Base-by-base conservation (phyloP, 2,888 invertebrate species). In the Diarsia dahlii region DNA sequence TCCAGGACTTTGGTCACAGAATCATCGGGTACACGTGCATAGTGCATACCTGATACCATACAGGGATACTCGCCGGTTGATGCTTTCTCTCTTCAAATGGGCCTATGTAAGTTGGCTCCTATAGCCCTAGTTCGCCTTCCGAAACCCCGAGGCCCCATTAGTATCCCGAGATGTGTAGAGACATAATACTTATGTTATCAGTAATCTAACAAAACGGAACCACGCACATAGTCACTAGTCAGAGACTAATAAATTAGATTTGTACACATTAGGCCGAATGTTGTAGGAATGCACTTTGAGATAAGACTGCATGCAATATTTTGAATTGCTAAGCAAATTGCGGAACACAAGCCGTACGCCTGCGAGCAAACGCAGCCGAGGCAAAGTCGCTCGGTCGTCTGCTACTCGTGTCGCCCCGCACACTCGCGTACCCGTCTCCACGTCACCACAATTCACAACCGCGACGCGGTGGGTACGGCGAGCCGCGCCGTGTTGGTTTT, bases 251-350 rank as follows among this genome's bases (percentile, higher is more conserved):
- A 76, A 62, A 52, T 76, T 46, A 45, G 28, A 52, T 45, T 18
- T 39, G 58, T 74, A 20, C 15, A 13, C 28, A 58, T 48, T 28
- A 20, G 1, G 23, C 20, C 74, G 20, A 73, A 20, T 74, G 28
- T 50, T 52, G 18, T 23, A 78, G 28, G 50, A 78, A 76, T 45
- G 39, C 74, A 64, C 54, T 28, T 46, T 48, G 50, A 50, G 75
- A 60, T 74, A 74, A n/a, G 34, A 76, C 56, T 58, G 48, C 68
- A 56, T 70, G 66, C 73, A 81, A 66, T 69, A 71, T 74, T 81
- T 87, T 87, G 83, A 87, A 89, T 89, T 87, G 86, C 80, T 81
- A 74, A 81, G 78, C 58, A 77, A 79, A 81, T 80, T 78, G 46
- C 46, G 60, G n/a, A 75, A 54, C 28, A 48, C 34, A 76, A 63